Evolutionary conservation across 64 coral and sea anemone genomes (phyloP).

Genomic region (Dendrophyllia cribrosa): DNA sequence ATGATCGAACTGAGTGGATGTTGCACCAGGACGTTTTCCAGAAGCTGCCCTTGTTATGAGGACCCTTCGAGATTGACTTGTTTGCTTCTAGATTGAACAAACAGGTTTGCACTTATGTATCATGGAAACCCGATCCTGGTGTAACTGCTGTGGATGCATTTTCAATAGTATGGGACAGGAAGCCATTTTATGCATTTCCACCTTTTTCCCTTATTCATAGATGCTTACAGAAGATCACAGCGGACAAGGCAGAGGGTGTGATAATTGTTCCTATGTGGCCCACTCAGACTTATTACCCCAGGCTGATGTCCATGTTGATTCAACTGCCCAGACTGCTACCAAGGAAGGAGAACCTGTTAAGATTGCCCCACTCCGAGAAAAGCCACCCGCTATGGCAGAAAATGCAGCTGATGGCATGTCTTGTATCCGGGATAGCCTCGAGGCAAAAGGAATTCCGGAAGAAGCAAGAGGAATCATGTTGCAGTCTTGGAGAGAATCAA

Average conservation of each 20-base stretch:
- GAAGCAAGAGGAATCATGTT: background rate
- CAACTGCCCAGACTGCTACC: background rate
- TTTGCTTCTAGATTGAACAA: conserved; percentile 17
- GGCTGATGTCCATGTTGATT: background rate
- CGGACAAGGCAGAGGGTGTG: background rate
- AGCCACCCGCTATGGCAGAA: conserved; percentile 14
- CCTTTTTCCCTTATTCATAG: conserved; percentile 17
- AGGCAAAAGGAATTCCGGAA: conserved; percentile 11
- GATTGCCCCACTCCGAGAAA: background rate
- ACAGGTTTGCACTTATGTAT: conserved; percentile 1
- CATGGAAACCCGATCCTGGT: conserved; percentile 30
- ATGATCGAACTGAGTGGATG: conserved; percentile 9
- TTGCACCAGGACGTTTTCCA: conserved; percentile 7
- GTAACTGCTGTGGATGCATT: conserved; percentile 36
- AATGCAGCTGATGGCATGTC: conserved; percentile 14
- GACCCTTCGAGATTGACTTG: conserved; percentile 8
- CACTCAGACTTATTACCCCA: conserved; percentile 26
- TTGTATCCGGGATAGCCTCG: conserved; percentile 22
- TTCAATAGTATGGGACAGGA: conserved; percentile 12
- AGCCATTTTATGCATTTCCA: conserved; percentile 50
- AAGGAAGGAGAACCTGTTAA: conserved; percentile 21
- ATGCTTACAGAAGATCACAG: background rate
- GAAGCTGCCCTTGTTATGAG: background rate
- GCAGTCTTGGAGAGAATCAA: conserved; percentile 37
- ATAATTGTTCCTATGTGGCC: conserved; percentile 16